These are phyloP conservation scores for Cydia splendana DNA, from an alignment of 1,140 invertebrate species.

Conservation along the genomic window DNA sequence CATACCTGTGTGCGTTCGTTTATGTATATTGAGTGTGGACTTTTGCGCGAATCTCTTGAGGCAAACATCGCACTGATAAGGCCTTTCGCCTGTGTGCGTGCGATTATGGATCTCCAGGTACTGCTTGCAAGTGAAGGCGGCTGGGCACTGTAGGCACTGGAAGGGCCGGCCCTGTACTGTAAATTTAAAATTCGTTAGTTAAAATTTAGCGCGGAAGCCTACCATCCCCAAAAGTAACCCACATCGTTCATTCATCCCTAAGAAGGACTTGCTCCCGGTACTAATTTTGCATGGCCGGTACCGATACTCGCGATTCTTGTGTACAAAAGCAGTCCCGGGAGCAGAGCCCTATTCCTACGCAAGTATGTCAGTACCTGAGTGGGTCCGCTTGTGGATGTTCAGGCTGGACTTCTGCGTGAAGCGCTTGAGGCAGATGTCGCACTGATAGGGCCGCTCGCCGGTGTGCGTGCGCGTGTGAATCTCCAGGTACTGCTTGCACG, in stretches of 20 bases:
- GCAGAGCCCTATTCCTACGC: constrained; percentile 27
- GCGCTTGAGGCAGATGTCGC: constrained; percentile 84
- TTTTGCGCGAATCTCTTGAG: constrained; percentile 79
- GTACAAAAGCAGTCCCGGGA: not conserved
- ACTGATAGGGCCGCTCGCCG: constrained; percentile 86
- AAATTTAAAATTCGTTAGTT: constrained; percentile 38
- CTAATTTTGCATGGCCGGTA: not conserved
- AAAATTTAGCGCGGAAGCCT: constrained; percentile 36
- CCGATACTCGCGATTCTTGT: not conserved
- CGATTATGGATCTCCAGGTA: constrained; percentile 88
- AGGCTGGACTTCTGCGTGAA: constrained; percentile 86
- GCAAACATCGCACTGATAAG: constrained; percentile 77
- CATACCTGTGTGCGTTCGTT: constrained; percentile 75
- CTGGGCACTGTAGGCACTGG: constrained; percentile 84
- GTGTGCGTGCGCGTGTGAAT: constrained; percentile 90
- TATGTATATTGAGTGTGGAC: constrained; percentile 76
- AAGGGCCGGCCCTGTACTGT: constrained; percentile 81
- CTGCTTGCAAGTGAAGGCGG: constrained; percentile 85
- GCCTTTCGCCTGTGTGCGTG: constrained; percentile 84
- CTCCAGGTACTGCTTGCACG: constrained; percentile 86
- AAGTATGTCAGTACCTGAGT: constrained; percentile 78
- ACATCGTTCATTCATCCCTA: constrained; percentile 53
- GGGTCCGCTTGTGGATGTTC: constrained; percentile 88
- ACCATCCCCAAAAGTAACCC: constrained; percentile 50
- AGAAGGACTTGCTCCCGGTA: not conserved